Conservation (phyloP, 1,140 invertebrate species). For the Temnothorax longispinosus region DNA sequence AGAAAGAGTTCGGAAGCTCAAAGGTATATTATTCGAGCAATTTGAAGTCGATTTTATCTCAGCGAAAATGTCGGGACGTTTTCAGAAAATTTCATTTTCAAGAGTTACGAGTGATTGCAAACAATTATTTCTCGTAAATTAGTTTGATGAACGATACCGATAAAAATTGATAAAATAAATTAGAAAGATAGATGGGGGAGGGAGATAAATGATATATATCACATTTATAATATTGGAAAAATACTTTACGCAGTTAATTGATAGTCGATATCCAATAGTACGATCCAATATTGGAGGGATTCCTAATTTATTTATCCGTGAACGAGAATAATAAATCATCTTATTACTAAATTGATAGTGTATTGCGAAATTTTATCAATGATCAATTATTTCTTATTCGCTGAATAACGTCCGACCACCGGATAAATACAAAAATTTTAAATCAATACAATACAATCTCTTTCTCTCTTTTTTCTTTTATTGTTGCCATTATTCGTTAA, state of each 20-base stretch:
- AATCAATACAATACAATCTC: not conserved
- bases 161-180: slow-evolving; percentile 9
- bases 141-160: not conserved
- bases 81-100: not conserved
- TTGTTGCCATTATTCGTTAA: not conserved
- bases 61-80: not conserved
- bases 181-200: not conserved
- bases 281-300: not conserved
- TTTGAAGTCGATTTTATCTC: not conserved
- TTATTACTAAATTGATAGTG: slow-evolving; percentile 26
- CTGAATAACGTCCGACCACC: not conserved
- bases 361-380: slow-evolving; percentile 3
- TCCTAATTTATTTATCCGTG: not conserved
- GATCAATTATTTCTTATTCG: slow-evolving; percentile 1
- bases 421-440: not conserved
- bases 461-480: not conserved
- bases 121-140: not conserved
- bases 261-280: slow-evolving; percentile 14
- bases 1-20: not conserved
- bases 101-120: not conserved
- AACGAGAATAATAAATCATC: slow-evolving; percentile 26
- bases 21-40: not conserved
- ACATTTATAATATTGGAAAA: slow-evolving; percentile 17
- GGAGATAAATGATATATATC: not conserved
- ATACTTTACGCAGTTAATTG: slow-evolving; percentile 31